Evolutionary conservation across 2,888 invertebrate species (phyloP), one percentile per base, ranked within the genome.

Genomic region (Mechanitis messenoides): DNA sequence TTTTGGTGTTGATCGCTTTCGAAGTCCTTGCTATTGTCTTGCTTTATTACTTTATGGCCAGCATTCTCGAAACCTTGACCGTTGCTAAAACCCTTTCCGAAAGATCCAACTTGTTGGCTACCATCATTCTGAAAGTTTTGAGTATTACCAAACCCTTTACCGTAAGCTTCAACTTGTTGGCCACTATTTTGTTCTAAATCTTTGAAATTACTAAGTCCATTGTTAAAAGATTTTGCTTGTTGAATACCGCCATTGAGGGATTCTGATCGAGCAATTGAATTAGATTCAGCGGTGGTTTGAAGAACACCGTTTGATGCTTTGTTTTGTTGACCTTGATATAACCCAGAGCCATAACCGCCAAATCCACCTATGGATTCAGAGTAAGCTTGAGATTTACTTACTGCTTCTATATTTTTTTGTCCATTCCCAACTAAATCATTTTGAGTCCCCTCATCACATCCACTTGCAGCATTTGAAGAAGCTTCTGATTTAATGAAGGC

Each of bases 371-470:
- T 11, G 3, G 38, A 4, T 6, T 42, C 9, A 9, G 42, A 42
- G 7, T 9, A 42, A 9, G 42, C 42, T 42, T 42, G 42, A 9
- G 42, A 42, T 38, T 38, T 38, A 38, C 9, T 5, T 9, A 7
- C 7, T 42, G 7, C 11, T 9, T 42, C 9, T 9, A 11, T 42
- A 1, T 9, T 42, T 42, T 9, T 5, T 56, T 50, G 59, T 28
- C 58, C 56, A 53, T 55, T 60, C 7, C 58, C 57, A 56, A 54
- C 58, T 20, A 62, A 63, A 33, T 64, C 64, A 53, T 7, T 53
- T 62, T 56, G 57, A 12, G 6, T 53, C 2, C 33, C 66, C 31
- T 68, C 61, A 12, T 58, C 60, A 11, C 56, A 61, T 11, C 50
- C 53, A 35, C 59, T 55, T 4, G 46, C 63, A 12, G 38, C 33